Evolutionary conservation across 2,888 invertebrate species (phyloP), one percentile per base, ranked within the genome.

Genomic region (Strigamia maritima): DNA sequence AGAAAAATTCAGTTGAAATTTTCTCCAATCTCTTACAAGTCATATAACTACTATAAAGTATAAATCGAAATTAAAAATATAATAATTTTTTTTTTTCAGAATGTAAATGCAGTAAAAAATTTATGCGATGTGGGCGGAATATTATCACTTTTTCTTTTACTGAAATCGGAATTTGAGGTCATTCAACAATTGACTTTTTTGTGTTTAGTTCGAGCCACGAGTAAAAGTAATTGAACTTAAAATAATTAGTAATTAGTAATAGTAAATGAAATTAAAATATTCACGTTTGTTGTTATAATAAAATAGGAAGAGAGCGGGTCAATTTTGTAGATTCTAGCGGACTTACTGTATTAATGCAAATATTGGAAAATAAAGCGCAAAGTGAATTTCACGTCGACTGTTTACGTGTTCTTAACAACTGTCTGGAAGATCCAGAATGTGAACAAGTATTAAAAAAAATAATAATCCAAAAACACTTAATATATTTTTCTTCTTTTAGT

Each of bases 391-490:
- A 76, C 16, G 40, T 40, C 6, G 35, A 76, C 35, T 19, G 31
- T 76, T 40, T 76, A 22, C 31, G 40, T 38, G 19, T 76, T n/a
- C 2, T 76, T 3, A 22, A 16, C 40, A 40, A 76, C 38, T 76
- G 76, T 40, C 22, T 76, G 35, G 35, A 35, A 38, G 76, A 76
- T 40, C 24, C 40, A 8, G 76, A 76, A 76, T 76, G 76, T 40
- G 76, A 76, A 76, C 24, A 40, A 22, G 76, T 76, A 76, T 22
- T 7, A 8, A 1, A 31, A 26, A 74, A 35, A 26, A 74, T 24
- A 35, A 28, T 35, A 8, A 35, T 35, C 7, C 10, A 54, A 54
- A 54, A 19, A 54, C 8, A 3, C n/a, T 19, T n/a, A 44, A 14
- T 16, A 22, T 19, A 16, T 49, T 49, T 74, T 74, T 16, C 14